phyloP scores from a whole-genome alignment of 2,888 invertebrate species.

The Eupsilia transversa region DNA sequence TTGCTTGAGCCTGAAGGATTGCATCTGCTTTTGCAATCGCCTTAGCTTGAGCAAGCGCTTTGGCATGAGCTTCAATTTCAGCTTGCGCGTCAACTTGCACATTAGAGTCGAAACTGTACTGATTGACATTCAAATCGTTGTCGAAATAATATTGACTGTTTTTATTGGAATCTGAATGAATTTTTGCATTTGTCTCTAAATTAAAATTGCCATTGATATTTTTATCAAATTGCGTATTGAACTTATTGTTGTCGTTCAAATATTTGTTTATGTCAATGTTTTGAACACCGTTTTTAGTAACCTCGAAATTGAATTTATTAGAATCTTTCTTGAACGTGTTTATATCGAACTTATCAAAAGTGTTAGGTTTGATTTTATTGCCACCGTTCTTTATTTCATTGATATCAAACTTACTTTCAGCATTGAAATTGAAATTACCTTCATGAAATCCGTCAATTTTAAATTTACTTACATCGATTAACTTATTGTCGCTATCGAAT shows the following conservation, averaged over 20 bases:
- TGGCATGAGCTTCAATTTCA: slow-evolving; percentile 10
- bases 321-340: background rate
- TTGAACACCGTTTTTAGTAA: background rate
- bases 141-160: background rate
- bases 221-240: slow-evolving; percentile 2
- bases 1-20: slow-evolving; percentile 10
- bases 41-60: slow-evolving; percentile 12
- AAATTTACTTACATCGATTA: slow-evolving; percentile 9
- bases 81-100: background rate
- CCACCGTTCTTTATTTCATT: slow-evolving; percentile 19
- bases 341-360: slow-evolving; percentile 18
- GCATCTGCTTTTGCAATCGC: background rate
- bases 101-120: slow-evolving; percentile 1
- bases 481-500: background rate
- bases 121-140: slow-evolving; percentile 15
- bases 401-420: slow-evolving; percentile 12
- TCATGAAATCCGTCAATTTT: slow-evolving; percentile 18
- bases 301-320: background rate
- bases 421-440: background rate
- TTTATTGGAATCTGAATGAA: background rate
- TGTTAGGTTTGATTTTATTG: background rate
- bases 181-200: background rate
- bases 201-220: slow-evolving; percentile 9
- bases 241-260: background rate
- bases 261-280: slow-evolving; percentile 10